Base-by-base conservation (phyloP, 2,113 vertebrate species). In the Microtus montanus region DNA sequence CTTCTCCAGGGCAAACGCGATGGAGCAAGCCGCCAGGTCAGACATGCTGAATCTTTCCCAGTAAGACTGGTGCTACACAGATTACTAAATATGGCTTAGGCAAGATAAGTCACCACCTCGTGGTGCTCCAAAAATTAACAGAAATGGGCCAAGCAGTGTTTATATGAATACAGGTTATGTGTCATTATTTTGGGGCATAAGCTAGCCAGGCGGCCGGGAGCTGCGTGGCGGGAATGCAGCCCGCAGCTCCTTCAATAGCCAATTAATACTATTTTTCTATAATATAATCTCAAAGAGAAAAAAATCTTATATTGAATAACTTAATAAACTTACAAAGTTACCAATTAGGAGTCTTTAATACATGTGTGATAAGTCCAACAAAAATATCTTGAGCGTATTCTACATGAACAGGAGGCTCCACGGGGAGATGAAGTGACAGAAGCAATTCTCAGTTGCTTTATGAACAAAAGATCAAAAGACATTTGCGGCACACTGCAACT, bases 211-310 rank as follows among this genome's bases (percentile, higher is more conserved):
- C 49, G 2, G 49, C 49, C 2, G 11, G 49, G 49, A 49, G 49
- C 49, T 49, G 49, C 11, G 49, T 49, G 49, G 49, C 2, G 12
- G 49, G 49, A 49, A 49, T 2, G 11, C 49, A 49, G 11, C 49
- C 49, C 0, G 49, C 49, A 49, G 11, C 49, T 49, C 49, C 49
- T 49, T 49, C 12, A 49, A 49, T 12, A 49, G 75, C 19, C 24
- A 58, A 89, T 93, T 30, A 92, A 91, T 95, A 73, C 22, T 52
- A 80, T 70, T 26, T 89, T 96, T 78, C 15, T 20, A 73, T 92
- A 49, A 83, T 13, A 95, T 77, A 79, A 93, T 82, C 87, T 80
- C 13, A 87, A 93, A 87, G 33, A 52, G 24, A 79, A 92, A 94
- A 93, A 95, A 82, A 87, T 30, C 7, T 54, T 90, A 80, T 52